Base-by-base conservation (phyloP, 2,113 vertebrate species). In the Anas platyrhynchos region DNA sequence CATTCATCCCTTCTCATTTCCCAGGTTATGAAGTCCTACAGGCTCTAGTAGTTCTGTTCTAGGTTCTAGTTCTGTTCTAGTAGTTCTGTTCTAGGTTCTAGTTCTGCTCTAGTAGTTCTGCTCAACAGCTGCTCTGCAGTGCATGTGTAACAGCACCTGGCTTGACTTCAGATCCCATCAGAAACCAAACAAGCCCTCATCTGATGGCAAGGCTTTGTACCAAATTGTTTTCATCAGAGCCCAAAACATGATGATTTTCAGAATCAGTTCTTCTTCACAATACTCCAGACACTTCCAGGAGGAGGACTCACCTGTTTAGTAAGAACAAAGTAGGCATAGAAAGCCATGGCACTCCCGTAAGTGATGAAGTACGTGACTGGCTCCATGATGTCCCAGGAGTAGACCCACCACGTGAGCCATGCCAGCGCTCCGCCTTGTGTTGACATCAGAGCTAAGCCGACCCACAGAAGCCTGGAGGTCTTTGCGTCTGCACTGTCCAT, bases 361-460 rank as follows among this genome's bases (percentile, higher is more conserved):
- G 99, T 99, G 97, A 99, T 98, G 97, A 99, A 99, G 94, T 99
- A 99, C 0, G 99, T 99, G 69, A 99, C 99, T 0, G 99, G 99
- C 81, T 99, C 99, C 98, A 99, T 99, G 94, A 99, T 98, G 50
- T 99, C 99, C 99, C 99, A 99, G 0, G 99, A 99, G 74, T 99
- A 99, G 48, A 99, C 99, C 99, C 99, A 99, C 99, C 99, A 99
- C 0, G 99, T 99, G 68, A 99, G 98, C 99, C 99, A 99, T 0
- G 98, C 99, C 98, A 99, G 29, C 0, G 98, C 99, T 15, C 99
- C 99, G 0, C 99, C 99, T 95, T 99, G 99, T 9, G 98, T 91
- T 0, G 99, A 99, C 90, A 99, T 93, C 95, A 99, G 78, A 3
- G 99, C 99, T 95, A 99, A 80, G 50, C 99, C 99, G 3, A 91